Evolutionary conservation across 2,888 invertebrate genomes (phyloP).

Genomic region (Cremastinae sp.): DNA sequence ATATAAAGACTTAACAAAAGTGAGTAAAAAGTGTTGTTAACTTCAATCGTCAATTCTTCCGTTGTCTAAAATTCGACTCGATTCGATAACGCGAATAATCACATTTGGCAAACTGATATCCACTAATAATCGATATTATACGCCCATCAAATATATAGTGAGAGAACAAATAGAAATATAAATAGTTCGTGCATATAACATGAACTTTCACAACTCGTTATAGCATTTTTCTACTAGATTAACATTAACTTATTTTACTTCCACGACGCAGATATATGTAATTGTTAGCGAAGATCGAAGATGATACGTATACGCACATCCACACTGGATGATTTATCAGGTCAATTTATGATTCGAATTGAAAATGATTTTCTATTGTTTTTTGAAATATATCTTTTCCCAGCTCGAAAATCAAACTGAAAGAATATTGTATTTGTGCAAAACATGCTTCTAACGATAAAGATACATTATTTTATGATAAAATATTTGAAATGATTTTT

Average conservation of each 20-base stretch:
- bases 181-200: constrained; percentile 39
- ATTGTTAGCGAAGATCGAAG: neutral
- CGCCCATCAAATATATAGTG: constrained; percentile 13
- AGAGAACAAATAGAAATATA: constrained; percentile 33
- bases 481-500: neutral
- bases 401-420: neutral
- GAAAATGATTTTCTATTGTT: neutral
- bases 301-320: constrained; percentile 16
- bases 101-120: constrained; percentile 17
- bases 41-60: constrained; percentile 48
- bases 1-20: constrained; percentile 27
- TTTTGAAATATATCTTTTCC: neutral
- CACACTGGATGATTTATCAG: neutral
- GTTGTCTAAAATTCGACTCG: constrained; percentile 22
- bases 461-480: neutral
- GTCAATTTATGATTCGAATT: constrained; percentile 2
- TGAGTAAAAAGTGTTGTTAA: constrained; percentile 30
- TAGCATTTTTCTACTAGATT: constrained; percentile 56
- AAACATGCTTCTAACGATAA: too few species aligned
- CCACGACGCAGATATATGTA: constrained; percentile 42
- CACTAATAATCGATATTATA: constrained; percentile 31
- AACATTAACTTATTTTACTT: constrained; percentile 60
- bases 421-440: neutral
- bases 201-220: constrained; percentile 44
- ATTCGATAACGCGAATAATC: neutral